Conservation (phyloP, 2,888 invertebrate genomes). For the Synergus japonicus region DNA sequence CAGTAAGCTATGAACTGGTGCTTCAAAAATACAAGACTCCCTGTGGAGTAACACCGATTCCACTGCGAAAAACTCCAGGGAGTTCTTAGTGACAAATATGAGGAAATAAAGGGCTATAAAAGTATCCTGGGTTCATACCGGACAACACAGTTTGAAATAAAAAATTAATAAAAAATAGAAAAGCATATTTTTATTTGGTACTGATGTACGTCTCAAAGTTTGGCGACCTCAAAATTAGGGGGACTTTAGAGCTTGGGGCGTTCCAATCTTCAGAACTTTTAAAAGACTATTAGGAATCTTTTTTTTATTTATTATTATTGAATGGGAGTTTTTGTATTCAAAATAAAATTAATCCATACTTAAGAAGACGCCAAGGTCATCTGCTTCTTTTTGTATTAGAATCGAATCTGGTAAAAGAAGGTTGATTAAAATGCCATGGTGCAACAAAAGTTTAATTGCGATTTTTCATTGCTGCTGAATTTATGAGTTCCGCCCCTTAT, state of each 20-base stretch:
- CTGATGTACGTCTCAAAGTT: no score
- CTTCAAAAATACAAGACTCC: conserved; percentile 6
- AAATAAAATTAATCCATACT: neutral
- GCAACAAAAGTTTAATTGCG: conserved; percentile 27
- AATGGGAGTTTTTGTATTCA: no score
- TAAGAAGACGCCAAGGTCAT: neutral
- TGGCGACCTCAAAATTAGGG: no score
- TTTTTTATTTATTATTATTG: no score
- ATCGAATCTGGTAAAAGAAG: neutral
- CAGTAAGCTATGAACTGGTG: conserved; percentile 18
- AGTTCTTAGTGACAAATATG: conserved; percentile 19
- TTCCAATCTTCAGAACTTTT: no score
- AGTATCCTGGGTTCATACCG: neutral
- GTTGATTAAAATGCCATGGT: conserved; percentile 10
- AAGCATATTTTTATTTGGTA: no score
- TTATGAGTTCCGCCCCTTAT: conserved; percentile 14
- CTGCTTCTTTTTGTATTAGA: neutral
- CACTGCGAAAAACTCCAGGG: conserved; percentile 11
- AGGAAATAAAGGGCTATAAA: conserved; percentile 29
- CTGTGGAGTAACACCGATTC: conserved; percentile 26
- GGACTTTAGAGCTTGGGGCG: no score
- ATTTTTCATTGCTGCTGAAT: neutral
- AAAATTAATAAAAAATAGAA: neutral
- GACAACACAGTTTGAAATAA: no score
- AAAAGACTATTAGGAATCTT: no score